Base-by-base conservation (phyloP, 2,113 vertebrate species). In the Marmota monax region DNA sequence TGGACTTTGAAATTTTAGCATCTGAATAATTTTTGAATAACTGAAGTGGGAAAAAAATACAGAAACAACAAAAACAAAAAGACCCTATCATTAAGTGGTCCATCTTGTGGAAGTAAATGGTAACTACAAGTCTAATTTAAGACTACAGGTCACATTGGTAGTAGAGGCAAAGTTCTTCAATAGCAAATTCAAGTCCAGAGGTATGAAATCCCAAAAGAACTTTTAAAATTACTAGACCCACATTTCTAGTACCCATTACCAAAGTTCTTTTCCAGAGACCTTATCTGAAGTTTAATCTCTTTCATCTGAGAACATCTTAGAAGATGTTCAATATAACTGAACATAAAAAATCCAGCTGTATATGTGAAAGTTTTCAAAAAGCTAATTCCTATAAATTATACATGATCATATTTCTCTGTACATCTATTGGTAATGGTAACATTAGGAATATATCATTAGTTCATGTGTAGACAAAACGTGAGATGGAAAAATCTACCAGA, bases 71-170 rank as follows among this genome's bases (percentile, higher is more conserved):
- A 20, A 56, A 45, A 58, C 29, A 51, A 51, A 6, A 84, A 79
- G 39, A 8, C 61, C 8, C 12, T 39, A 80, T 45, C 45, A 86
- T 85, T 92, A 84, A 2, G 92, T 97, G 94, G 93, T 97, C 98
- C 98, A 98, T 85, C 98, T 98, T 97, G 97, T 98, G 98, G 98
- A 96, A 39, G 82, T 0, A 4, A 2, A n/a, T 86, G 65, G 93
- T 16, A 82, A 98, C 20, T 93, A 90, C 96, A 97, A 42, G 56
- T 73, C 18, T 84, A 82, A 73, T 23, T 58, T 39, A 74, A 25
- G 51, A 45, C 45, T 45, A 45, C 45, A 45, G 45, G 45, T 45
- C 2, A 10, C 8, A 13, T 7, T 61, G 23, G 11, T 80, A 67
- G n/a, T 51, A 58, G 69, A 29, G n/a, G 48, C 8, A 34, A 91